phyloP scores from a whole-genome alignment of 2,888 invertebrate species.

The Helleia helle region DNA sequence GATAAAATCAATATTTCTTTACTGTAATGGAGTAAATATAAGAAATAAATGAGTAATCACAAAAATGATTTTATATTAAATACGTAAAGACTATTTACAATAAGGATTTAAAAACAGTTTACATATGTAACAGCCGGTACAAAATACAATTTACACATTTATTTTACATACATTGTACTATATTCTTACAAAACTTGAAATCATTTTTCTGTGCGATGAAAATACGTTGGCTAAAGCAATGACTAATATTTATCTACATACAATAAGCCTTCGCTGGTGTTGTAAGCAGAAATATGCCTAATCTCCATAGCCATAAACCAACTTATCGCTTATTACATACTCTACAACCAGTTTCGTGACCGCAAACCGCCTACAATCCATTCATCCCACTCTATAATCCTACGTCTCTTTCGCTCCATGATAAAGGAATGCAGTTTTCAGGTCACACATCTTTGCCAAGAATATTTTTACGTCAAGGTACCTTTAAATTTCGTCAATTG shows the following conservation, averaged over 20 bases:
- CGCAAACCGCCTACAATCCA: conserved; percentile 37
- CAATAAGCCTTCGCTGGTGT: conserved; percentile 26
- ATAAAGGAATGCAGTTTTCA: conserved; percentile 41
- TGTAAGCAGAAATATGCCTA: conserved; percentile 29
- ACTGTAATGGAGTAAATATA: no score
- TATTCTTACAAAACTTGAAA: not conserved
- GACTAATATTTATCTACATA: conserved; percentile 40
- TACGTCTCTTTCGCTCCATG: conserved; percentile 32
- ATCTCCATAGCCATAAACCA: conserved; percentile 26
- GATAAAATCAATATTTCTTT: no score
- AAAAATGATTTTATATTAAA: no score
- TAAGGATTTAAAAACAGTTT: no score
- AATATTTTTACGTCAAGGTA: conserved; percentile 16
- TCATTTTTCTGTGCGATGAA: conserved; percentile 1
- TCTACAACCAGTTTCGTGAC: conserved; percentile 52
- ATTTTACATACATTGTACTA: no score
- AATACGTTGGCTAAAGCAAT: conserved; percentile 23
- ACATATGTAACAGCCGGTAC: no score
- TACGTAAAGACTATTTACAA: no score
- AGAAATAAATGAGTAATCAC: no score
- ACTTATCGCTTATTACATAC: conserved; percentile 25
- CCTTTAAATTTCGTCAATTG: not conserved
- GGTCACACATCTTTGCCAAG: conserved; percentile 38
- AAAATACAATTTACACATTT: no score
- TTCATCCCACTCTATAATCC: conserved; percentile 26